Conservation (phyloP, 1,140 invertebrate genomes). For the Dendroctonus ponderosae region DNA sequence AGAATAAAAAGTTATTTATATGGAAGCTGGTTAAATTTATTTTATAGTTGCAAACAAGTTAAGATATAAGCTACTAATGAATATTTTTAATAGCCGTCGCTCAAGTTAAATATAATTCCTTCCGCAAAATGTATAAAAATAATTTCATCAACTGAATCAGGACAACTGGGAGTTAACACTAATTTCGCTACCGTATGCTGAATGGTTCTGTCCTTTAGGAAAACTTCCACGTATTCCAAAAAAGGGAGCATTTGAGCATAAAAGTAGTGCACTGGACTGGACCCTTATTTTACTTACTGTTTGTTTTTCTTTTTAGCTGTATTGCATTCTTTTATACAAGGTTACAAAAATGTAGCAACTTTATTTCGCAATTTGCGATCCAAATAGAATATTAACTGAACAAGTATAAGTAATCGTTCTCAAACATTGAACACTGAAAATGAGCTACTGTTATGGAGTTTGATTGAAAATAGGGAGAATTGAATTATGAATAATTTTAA, state of each 20-base stretch:
- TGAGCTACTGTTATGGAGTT: no score
- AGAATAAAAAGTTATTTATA: no score
- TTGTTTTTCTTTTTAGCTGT: conserved; percentile 8
- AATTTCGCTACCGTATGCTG: conserved; percentile 9
- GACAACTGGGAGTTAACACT: conserved; percentile 3
- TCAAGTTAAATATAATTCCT: neutral
- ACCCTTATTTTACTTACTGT: conserved; percentile 21
- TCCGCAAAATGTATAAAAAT: conserved; percentile 1
- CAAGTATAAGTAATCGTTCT: no score
- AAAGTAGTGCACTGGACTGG: conserved; percentile 25
- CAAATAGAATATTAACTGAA: no score
- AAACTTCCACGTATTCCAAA: conserved; percentile 25
- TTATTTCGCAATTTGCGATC: neutral
- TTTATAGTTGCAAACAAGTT: no score
- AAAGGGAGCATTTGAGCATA: conserved; percentile 24
- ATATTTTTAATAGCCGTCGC: no score
- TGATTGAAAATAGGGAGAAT: no score
- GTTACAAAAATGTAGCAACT: conserved; percentile 2
- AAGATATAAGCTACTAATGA: no score
- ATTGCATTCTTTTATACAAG: conserved; percentile 3
- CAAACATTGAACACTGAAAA: no score
- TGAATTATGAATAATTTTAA: no score
- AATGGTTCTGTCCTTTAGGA: conserved; percentile 13
- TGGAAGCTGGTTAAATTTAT: no score
- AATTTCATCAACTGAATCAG: conserved; percentile 4